Evolutionary conservation across 1,140 invertebrate genomes (phyloP).

Genomic region (Cotesia vestalis): DNA sequence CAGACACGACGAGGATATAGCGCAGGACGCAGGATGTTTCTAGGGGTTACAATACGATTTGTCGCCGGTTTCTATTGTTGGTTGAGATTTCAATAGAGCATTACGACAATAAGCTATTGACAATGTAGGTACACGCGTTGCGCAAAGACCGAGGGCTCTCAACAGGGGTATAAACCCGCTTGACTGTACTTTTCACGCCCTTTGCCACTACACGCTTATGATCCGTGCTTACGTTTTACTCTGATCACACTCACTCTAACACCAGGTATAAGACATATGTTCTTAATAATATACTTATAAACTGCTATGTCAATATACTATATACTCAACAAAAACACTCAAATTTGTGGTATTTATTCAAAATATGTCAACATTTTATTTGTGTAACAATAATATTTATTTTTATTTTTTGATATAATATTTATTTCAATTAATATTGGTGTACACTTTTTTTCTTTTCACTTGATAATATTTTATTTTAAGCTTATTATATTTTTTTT

Average conservation of each 20-base stretch:
- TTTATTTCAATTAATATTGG: not conserved
- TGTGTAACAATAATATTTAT: too few relatives aligned
- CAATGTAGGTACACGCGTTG: slow-evolving; percentile 48
- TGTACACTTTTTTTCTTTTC: slow-evolving; percentile 2
- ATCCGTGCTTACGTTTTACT: slow-evolving; percentile 15
- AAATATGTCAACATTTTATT: too few relatives aligned
- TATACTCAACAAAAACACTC: too few relatives aligned
- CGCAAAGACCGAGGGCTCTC: slow-evolving; percentile 46
- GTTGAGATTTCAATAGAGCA: slow-evolving; percentile 55
- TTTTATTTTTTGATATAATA: too few relatives aligned
- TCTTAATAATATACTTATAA: not conserved
- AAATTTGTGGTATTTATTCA: too few relatives aligned
- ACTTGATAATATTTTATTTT: not conserved
- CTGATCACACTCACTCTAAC: not conserved
- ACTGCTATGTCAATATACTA: too few relatives aligned
- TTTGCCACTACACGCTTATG: slow-evolving; percentile 34
- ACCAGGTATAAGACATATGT: slow-evolving; percentile 34
- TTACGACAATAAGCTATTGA: slow-evolving; percentile 62
- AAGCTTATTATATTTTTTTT: not conserved
- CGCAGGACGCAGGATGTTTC: slow-evolving; percentile 39
- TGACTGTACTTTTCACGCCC: slow-evolving; percentile 65
- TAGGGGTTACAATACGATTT: slow-evolving; percentile 54
- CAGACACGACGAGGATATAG: slow-evolving; percentile 13
- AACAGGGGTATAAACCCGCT: slow-evolving; percentile 46
- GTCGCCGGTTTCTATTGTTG: slow-evolving; percentile 46